Conservation (phyloP, 2,888 invertebrate genomes). For the Neoaliturus tenellus region DNA sequence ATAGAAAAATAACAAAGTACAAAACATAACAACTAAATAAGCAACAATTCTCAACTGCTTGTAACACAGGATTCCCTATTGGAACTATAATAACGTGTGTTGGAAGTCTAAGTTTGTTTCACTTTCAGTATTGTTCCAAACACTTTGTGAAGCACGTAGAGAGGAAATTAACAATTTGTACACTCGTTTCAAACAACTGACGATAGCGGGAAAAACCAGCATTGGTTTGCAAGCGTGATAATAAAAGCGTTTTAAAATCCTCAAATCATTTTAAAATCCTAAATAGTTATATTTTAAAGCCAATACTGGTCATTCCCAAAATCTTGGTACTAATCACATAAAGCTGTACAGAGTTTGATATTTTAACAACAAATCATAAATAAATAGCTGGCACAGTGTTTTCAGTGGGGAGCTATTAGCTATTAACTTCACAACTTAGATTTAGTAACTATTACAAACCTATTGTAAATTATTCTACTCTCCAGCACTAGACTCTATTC, state of each 20-base stretch:
- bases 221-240: background rate
- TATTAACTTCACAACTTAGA: too few species aligned
- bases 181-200: conserved; percentile 11
- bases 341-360: conserved; percentile 35
- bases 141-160: background rate
- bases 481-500: too few species aligned
- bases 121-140: background rate
- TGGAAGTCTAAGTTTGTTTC: background rate
- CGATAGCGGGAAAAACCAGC: background rate
- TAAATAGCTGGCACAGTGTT: conserved; percentile 36
- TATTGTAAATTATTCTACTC: too few species aligned
- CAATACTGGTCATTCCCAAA: background rate
- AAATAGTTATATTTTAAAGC: background rate
- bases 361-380: conserved; percentile 30
- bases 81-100: conserved; percentile 1
- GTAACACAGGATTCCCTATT: conserved; percentile 8
- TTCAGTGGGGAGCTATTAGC: too few species aligned
- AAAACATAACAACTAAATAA: conserved; percentile 27
- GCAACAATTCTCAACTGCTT: background rate
- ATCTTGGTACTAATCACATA: background rate
- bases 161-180: conserved; percentile 29
- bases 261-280: background rate
- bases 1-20: conserved; percentile 26
- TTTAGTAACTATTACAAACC: too few species aligned
- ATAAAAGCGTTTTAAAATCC: background rate